phyloP scores from a whole-genome alignment of 2,888 invertebrate genomes.

The Ceriagrion tenellum region DNA sequence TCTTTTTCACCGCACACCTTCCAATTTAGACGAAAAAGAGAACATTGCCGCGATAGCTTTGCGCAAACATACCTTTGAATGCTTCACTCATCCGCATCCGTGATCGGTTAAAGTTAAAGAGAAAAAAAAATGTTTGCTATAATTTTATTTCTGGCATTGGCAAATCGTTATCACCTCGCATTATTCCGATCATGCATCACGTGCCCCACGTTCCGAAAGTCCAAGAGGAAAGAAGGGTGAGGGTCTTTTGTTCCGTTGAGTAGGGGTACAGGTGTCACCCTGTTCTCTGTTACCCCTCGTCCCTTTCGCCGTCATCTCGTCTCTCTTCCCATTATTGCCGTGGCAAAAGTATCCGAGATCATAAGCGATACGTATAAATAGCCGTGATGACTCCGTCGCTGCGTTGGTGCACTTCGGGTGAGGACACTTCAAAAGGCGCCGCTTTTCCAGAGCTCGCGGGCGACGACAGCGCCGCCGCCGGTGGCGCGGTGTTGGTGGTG shows the following conservation, averaged over 20 bases:
- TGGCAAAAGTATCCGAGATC: slow-evolving; percentile 1
- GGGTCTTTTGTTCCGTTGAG: neutral
- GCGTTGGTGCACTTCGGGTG: neutral
- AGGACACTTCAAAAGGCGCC: neutral
- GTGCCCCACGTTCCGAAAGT: neutral
- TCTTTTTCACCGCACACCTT: neutral
- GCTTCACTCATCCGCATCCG: neutral
- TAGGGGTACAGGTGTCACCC: too few species aligned
- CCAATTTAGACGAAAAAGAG: neutral
- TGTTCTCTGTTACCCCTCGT: neutral
- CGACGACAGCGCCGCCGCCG: neutral
- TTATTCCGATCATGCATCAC: neutral
- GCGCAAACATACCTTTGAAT: neutral
- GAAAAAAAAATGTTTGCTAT: neutral
- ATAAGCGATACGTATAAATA: slow-evolving; percentile 16
- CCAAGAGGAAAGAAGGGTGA: neutral
- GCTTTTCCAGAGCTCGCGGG: neutral
- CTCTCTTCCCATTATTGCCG: neutral
- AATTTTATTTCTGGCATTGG: neutral
- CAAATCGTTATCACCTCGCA: neutral
- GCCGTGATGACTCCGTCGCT: neutral
- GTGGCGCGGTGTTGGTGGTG: neutral
- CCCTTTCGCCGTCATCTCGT: neutral
- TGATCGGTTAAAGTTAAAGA: neutral
- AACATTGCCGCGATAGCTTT: neutral